Conservation (phyloP, 2,888 invertebrate species). For the Caenorhabditis sp. region DNA sequence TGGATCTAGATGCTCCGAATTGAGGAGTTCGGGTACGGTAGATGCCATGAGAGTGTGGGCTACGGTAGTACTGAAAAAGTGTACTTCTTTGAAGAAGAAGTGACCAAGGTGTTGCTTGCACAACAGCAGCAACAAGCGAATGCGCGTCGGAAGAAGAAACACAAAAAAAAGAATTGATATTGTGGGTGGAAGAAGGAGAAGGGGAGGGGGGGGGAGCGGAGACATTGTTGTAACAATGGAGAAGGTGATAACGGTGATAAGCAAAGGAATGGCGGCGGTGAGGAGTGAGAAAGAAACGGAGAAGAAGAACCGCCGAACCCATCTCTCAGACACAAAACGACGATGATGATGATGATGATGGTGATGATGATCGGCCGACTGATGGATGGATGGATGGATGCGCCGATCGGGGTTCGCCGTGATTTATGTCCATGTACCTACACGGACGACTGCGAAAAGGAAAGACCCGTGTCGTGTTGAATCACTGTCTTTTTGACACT, state of each 20-base stretch:
- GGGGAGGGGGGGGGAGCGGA: not conserved
- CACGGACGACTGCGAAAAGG: not conserved
- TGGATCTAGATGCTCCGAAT: too few species aligned
- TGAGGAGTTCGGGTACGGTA: too few species aligned
- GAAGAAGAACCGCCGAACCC: conserved; percentile 41
- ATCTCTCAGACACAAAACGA: not conserved
- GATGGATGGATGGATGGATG: conserved; percentile 15
- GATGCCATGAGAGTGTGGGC: too few species aligned
- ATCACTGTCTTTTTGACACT: conserved; percentile 37
- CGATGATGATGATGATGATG: not conserved
- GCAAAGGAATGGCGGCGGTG: conserved; percentile 14
- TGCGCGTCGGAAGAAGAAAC: conserved; percentile 13
- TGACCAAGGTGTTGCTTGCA: not conserved
- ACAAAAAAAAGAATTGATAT: conserved; percentile 32
- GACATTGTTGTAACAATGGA: conserved; percentile 49
- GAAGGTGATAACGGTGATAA: conserved; percentile 39
- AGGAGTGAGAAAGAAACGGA: not conserved
- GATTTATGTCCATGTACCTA: conserved; percentile 34
- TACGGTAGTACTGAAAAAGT: too few species aligned
- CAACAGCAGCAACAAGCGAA: not conserved
- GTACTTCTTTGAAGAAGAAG: conserved; percentile 5
- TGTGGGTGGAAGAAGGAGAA: conserved; percentile 22
- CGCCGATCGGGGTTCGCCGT: conserved; percentile 23
- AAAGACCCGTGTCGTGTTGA: conserved; percentile 1
- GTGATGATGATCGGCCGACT: not conserved